Base-by-base conservation (phyloP, 1,140 invertebrate genomes). In the Macrobrachium rosenbergii region DNA sequence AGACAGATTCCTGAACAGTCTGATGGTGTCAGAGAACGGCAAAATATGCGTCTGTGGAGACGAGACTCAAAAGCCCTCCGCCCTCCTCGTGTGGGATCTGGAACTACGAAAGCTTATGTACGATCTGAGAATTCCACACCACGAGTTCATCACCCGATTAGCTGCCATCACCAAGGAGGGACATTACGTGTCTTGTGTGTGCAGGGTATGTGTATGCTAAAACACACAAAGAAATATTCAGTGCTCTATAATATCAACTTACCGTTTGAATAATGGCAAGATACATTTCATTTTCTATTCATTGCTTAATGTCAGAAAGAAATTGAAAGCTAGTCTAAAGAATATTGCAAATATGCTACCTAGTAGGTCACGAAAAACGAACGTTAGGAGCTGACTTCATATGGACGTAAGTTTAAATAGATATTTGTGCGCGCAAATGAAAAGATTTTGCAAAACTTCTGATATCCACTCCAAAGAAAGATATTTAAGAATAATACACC, bases 11-110 rank as follows among this genome's bases (percentile, higher is more conserved):
- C 93, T 98, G 0, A 97, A 98, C 92, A 97, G 96, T 16, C 92
- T 98, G 78, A 93, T 97, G 37, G 96, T 97, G 63, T 96, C 96
- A 69, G 96, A 95, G 64, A 96, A 98, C 92, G 96, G 96, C 91
- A 92, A 96, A 94, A 94, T 97, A 52, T 93, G 97, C 84, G 96
- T 97, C 11, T 98, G 96, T 91, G 96, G 96, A 6, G 96, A 98
- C 92, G 96, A 97, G 92, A 97, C 96, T 1, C 96, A 97, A 92
- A 97, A 97, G 92, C 96, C 96, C 10, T 97, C 97, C 91, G 96
- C 96, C 0, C 92, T 98, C 87, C 94, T 98, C 16, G 96, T 97
- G 11, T 98, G 96, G 96, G 96, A 97, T 91, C 92, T 98, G 80
- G 94, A 95, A 45, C 96, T 96, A 28, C 93, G 96, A 23, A 97